These are phyloP conservation scores for Acrossocheilus fasciatus DNA, from an alignment of 2,797 vertebrate species.

Conservation along the genomic window DNA sequence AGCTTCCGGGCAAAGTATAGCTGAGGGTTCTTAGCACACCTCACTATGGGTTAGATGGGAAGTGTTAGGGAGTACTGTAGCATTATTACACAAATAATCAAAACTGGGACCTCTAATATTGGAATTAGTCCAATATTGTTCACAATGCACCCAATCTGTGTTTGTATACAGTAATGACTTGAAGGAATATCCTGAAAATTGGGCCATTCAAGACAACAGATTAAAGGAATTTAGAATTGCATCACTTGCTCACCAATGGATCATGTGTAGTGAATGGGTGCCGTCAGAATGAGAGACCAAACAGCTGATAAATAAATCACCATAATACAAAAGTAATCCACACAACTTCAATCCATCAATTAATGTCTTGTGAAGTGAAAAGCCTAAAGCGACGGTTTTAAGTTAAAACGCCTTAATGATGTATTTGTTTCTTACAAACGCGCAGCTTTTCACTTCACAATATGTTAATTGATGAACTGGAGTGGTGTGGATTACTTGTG, in stretches of 20 bases:
- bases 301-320: no score
- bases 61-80: neutral
- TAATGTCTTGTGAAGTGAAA: neutral
- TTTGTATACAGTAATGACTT: neutral
- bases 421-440: no score
- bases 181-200: neutral
- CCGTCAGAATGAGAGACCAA: neutral
- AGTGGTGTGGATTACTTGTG: no score
- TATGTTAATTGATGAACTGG: no score
- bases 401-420: no score
- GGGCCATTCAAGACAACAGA: neutral
- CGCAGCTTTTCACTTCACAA: no score
- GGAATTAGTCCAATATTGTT: no score
- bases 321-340: neutral
- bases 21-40: conserved; percentile 82
- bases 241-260: neutral
- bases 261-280: neutral
- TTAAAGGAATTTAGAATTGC: neutral
- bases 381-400: no score
- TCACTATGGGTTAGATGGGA: conserved; percentile 67
- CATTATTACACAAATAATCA: neutral
- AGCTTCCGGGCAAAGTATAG: conserved; percentile 82
- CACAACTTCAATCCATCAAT: neutral
- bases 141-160: neutral
- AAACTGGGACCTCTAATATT: neutral